Conservation (phyloP, 2,113 vertebrate species). For the Pyxicephalus adspersus region DNA sequence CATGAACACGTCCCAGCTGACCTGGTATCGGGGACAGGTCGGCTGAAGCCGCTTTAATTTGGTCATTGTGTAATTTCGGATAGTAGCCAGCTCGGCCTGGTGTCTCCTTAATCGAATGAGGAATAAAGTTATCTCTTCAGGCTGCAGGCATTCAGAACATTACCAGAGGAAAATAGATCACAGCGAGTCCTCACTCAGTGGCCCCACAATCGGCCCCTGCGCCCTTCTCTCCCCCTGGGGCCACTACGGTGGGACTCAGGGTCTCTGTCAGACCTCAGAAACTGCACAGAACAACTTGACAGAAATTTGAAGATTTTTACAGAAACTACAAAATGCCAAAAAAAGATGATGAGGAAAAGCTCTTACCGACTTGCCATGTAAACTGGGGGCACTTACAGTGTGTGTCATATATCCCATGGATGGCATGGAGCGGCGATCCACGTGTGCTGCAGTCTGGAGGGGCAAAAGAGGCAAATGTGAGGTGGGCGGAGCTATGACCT, state of each 20-base stretch:
- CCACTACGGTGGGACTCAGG: neutral
- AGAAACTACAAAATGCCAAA: conserved; percentile 54
- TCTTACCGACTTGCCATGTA: conserved; percentile 96
- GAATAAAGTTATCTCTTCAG: conserved; percentile 95
- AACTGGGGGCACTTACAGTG: conserved; percentile 95
- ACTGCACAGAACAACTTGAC: too few relatives aligned
- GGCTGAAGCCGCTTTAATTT: conserved; percentile 91
- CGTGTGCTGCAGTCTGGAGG: conserved; percentile 80
- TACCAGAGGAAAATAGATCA: conserved; percentile 68
- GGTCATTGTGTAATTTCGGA: conserved; percentile 84
- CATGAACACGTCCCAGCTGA: conserved; percentile 72
- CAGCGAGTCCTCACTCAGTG: too few relatives aligned
- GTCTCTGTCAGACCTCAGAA: neutral
- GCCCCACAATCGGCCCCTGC: conserved; percentile 60
- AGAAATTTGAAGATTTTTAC: too few relatives aligned
- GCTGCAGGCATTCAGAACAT: conserved; percentile 86
- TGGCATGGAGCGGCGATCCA: conserved; percentile 90
- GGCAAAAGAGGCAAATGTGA: conserved; percentile 58
- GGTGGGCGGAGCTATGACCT: neutral
- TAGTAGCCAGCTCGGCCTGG: conserved; percentile 93
- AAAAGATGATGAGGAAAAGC: conserved; percentile 43
- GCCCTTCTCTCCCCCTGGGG: neutral
- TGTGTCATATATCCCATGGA: conserved; percentile 97
- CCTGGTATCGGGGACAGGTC: conserved; percentile 87
- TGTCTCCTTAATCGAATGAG: conserved; percentile 95